phyloP scores from a whole-genome alignment of 2,797 vertebrate genomes.

The Anniella stebbinsi region DNA sequence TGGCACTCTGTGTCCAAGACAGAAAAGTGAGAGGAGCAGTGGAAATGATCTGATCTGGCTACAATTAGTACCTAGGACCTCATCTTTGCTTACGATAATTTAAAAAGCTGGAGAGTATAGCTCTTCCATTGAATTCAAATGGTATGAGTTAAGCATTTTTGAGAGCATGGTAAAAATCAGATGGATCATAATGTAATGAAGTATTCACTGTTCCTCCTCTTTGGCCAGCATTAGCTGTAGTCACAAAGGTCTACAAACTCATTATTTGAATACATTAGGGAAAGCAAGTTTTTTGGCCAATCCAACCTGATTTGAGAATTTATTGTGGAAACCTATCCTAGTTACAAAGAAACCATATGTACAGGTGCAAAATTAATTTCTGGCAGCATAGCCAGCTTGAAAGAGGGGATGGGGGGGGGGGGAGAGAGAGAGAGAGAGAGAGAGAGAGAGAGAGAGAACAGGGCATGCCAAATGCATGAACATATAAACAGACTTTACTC shows the following conservation, averaged over 20 bases:
- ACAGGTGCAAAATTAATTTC: neutral
- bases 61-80: too few species aligned
- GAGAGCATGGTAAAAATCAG: neutral
- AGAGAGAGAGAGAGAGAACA: neutral
- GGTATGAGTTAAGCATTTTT: neutral
- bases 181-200: neutral
- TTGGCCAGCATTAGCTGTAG: neutral
- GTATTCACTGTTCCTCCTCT: neutral
- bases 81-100: neutral
- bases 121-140: neutral
- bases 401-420: neutral
- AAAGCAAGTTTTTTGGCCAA: neutral
- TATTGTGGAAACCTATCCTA: accelerated
- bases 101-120: neutral
- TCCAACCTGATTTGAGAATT: neutral
- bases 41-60: neutral
- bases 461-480: neutral
- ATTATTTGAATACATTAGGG: neutral
- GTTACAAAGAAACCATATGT: neutral
- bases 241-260: neutral
- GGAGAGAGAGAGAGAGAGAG: neutral
- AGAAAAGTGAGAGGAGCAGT: neutral
- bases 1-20: neutral
- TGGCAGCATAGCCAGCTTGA: neutral
- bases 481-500: neutral